Evolutionary conservation across 2,888 invertebrate genomes (phyloP), one percentile per base, ranked within the genome.

Genomic region (Hypomecis punctinalis): DNA sequence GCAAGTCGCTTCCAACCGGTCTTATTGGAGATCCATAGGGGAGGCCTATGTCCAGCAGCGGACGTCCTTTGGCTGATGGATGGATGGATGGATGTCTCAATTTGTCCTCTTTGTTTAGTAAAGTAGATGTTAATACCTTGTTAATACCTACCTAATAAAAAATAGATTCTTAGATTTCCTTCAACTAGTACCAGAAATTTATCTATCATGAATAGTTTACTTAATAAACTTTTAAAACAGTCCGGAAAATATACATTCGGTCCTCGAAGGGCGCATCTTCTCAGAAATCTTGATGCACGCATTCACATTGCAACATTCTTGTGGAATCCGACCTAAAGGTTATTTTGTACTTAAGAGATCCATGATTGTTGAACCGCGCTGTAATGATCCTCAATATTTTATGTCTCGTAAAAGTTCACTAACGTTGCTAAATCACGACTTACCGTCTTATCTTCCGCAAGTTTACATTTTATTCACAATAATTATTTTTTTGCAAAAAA

Each of bases 291-390:
- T 67, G 68, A 76, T 71, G 75, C 77, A 76, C 77, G 77, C 72
- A 55, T 67, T 68, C 66, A 59, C 47, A 63, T 79, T 79, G 67
- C 77, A 71, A 76, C 76, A 78, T 63, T 54, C 57, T 43, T 66
- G 68, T 65, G 77, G 77, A 74, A 71, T 66, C 63, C 68, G 56
- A 54, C 42, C 58, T 56, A 79, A 81, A 81, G 78, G 81, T 81
- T 77, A 77, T 49, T 61, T 54, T 63, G 69, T 76, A 76, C 71
- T 61, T 51, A 61, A 10, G n/a, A 53, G 46, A 69, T 47, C 64
- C 69, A 69, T 66, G 69, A 68, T 58, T 67, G 54, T 46, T 52
- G 39, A 64, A 62, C n/a, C 35, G 52, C 42, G 35, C 46, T 46
- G 6, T 36, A 47, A 42, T 37, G 40, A 51, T 23, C 36, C 36